Conservation (phyloP, 2,888 invertebrate genomes). For the Leistus spinibarbis region DNA sequence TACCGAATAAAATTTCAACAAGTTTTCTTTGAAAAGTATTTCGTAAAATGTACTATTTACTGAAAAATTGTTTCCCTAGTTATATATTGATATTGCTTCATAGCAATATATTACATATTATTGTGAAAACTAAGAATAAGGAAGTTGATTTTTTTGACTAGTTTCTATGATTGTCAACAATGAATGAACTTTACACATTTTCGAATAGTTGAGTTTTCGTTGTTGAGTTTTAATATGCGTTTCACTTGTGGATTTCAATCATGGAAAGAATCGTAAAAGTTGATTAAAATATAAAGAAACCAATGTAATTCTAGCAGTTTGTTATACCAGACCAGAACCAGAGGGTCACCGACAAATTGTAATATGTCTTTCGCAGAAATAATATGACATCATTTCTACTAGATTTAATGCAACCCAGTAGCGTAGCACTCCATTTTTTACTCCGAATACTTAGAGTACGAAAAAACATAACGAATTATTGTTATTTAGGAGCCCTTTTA, state of each 20-base stretch:
- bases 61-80: too few relatives aligned
- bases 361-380: background rate
- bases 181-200: background rate
- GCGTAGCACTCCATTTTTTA: background rate
- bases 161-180: too few relatives aligned
- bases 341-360: background rate
- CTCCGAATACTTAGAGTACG: too few relatives aligned
- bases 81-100: too few relatives aligned
- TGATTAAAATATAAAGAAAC: conserved; percentile 22
- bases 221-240: background rate
- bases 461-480: too few relatives aligned
- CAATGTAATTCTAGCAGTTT: background rate
- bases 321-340: background rate
- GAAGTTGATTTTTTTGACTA: too few relatives aligned
- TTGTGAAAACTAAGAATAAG: too few relatives aligned
- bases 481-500: too few relatives aligned
- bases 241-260: conserved; percentile 8
- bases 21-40: too few relatives aligned
- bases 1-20: too few relatives aligned
- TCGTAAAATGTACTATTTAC: too few relatives aligned
- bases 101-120: too few relatives aligned
- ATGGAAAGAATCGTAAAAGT: conserved; percentile 6
- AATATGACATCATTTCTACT: background rate
- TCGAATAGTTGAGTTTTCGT: background rate
- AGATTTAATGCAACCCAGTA: background rate